Conservation (phyloP, 2,888 invertebrate species). For the Cosmia trapezina region DNA sequence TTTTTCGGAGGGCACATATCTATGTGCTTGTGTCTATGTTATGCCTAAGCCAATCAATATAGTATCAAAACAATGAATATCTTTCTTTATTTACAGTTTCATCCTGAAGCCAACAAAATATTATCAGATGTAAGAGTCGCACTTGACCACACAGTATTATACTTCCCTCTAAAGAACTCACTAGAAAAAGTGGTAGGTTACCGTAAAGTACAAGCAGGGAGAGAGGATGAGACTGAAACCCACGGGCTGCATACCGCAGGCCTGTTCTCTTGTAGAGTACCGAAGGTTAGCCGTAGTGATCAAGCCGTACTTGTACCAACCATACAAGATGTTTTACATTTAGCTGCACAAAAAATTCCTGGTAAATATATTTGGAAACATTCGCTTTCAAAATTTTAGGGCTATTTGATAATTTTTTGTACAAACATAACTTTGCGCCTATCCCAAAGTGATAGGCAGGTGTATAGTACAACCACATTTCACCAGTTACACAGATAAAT, state of each 20-base stretch:
- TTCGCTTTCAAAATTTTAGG: conserved; percentile 21
- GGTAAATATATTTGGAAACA: conserved; percentile 74
- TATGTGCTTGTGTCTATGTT: too few relatives aligned
- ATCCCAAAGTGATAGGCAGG: too few relatives aligned
- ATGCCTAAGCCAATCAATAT: too few relatives aligned
- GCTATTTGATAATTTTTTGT: not conserved
- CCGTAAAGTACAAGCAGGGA: conserved; percentile 88
- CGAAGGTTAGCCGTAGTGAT: conserved; percentile 79
- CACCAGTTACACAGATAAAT: too few relatives aligned
- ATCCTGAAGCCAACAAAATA: conserved; percentile 83
- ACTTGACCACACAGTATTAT: conserved; percentile 87
- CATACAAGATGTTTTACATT: conserved; percentile 84
- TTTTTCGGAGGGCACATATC: too few relatives aligned
- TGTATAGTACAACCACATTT: too few relatives aligned
- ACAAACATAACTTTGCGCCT: too few relatives aligned
- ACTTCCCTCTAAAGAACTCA: conserved; percentile 92
- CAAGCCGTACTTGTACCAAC: conserved; percentile 89
- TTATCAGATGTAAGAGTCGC: conserved; percentile 91
- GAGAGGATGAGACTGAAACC: conserved; percentile 80
- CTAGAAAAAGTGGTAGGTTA: conserved; percentile 92
- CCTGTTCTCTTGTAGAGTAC: conserved; percentile 80
- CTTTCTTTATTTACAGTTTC: conserved; percentile 80
- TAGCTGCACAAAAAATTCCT: conserved; percentile 86
- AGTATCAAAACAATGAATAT: not conserved
- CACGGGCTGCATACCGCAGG: conserved; percentile 83